Base-by-base conservation (phyloP, 2,113 vertebrate species). In the Malaclemys terrapin region DNA sequence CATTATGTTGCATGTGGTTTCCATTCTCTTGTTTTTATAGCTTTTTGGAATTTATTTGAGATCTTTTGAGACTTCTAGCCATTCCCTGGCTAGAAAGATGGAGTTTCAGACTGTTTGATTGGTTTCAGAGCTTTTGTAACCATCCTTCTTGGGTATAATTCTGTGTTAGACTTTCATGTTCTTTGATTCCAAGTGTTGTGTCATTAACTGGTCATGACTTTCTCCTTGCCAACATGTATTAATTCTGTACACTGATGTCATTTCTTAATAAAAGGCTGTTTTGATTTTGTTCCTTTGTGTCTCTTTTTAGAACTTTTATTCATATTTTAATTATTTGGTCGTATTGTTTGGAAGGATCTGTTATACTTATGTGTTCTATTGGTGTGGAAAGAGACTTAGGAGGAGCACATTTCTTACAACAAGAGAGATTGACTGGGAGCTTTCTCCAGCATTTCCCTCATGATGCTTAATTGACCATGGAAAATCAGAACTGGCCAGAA, bases 1-100 rank as follows among this genome's bases (percentile, higher is more conserved):
- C 80, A 84, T 96, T 97, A 94, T 84, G 82, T 94, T 95, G 87
- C 96, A 98, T 97, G 94, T 98, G 97, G 95, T 97, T 98, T 98
- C 96, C 96, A 98, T 98, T 98, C 89, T 94, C 85, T 92, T 96
- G 84, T 93, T 98, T 96, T 98, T 97, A 97, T 95, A 97, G 88
- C 72, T 89, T 97, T 96, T 96, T 95, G 92, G 88, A 97, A 97
- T 97, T 98, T 97, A 93, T 86, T 97, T 97, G 93, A 94, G 85
- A 94, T 96, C 95, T 98, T 85, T 87, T 94, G 95, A 94, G 96
- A 97, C 82, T 50, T 93, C 88, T 97, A 97, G 95, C 82, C 54
- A 95, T 97, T 97, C 93, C 93, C 88, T 97, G 85, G 88, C 82
- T 92, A 90, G 79, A 95, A 93, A 94, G 92, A 97, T 76, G 80